A percentile compares a stretch with the other conserved stretches of the same genome.
Evolutionary conservation across 2,888 invertebrate species (phyloP).

Genomic region (Andrena flavipes): DNA sequence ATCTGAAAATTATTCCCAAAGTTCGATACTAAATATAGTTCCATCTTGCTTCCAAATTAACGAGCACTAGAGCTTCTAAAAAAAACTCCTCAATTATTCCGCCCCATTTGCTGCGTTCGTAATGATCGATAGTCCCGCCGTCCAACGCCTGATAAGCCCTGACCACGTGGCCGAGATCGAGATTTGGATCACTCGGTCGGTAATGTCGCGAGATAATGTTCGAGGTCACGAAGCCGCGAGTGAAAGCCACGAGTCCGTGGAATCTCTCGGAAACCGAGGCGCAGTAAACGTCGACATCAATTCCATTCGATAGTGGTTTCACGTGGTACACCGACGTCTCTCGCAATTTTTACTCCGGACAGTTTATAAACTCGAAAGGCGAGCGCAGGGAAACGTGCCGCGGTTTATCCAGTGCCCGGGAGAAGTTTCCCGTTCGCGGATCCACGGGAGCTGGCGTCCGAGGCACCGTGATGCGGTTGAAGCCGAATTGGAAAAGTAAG

Average conservation of each 20-base stretch:
- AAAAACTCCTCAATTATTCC: background rate
- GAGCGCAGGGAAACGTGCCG: too few species aligned
- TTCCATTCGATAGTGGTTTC: constrained; percentile 24
- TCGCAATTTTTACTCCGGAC: background rate
- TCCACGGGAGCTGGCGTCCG: background rate
- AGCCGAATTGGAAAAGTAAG: background rate
- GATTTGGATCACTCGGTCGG: constrained; percentile 57
- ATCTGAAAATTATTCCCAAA: too few species aligned
- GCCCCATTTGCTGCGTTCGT: background rate
- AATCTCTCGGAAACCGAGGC: constrained; percentile 53
- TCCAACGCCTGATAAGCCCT: background rate
- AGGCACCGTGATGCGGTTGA: background rate
- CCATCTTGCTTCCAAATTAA: too few species aligned
- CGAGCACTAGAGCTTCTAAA: too few species aligned
- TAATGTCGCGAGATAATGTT: constrained; percentile 51
- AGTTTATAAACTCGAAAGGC: background rate
- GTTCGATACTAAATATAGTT: too few species aligned
- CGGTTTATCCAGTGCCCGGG: too few species aligned
- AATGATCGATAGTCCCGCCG: background rate
- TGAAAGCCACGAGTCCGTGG: constrained; percentile 77
- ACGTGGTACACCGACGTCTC: background rate
- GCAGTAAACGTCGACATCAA: constrained; percentile 37
- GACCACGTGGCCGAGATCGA: constrained; percentile 11
- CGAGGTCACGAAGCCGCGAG: constrained; percentile 75
- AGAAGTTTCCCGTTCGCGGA: background rate